These are phyloP conservation scores for Lepus americanus DNA, from an alignment of 2,113 vertebrate species.

Conservation along the genomic window DNA sequence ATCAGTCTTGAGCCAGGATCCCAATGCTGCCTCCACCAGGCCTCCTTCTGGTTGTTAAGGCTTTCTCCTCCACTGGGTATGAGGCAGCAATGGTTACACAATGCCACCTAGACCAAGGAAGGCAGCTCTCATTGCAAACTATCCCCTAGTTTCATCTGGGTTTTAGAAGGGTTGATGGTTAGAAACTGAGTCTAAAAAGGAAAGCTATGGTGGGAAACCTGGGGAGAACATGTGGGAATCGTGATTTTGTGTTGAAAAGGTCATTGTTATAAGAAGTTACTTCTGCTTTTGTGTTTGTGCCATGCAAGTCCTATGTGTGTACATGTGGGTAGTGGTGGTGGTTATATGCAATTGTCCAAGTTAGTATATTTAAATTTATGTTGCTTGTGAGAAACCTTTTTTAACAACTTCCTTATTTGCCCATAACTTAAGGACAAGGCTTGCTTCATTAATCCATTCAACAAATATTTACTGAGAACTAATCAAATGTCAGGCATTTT, in stretches of 20 bases:
- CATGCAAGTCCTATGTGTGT: not conserved
- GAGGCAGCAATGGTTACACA: not conserved
- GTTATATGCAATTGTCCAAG: not conserved
- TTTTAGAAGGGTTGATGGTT: not conserved
- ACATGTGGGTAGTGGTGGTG: not conserved
- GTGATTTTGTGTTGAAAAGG: not conserved
- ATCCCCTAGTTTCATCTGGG: not conserved
- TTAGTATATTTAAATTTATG: conserved; percentile 41
- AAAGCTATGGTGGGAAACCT: not conserved
- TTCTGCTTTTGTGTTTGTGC: not conserved
- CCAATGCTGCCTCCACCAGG: not conserved
- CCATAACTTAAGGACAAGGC: not conserved
- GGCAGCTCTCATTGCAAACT: not conserved
- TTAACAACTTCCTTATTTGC: not conserved
- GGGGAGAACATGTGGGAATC: not conserved
- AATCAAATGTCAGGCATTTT: conserved; percentile 9
- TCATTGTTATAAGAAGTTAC: not conserved
- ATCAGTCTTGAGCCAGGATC: not conserved
- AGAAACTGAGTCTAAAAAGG: not conserved
- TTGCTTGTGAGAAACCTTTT: not conserved
- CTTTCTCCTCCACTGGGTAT: not conserved
- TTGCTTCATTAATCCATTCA: conserved; percentile 42
- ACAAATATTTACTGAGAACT: conserved; percentile 40
- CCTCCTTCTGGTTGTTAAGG: not conserved
- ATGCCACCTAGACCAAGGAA: not conserved